Percentiles rank a stretch among this genome's conserved stretches.
Conservation (phyloP, 2,113 vertebrate species). For the Chinchilla lanigera region DNA sequence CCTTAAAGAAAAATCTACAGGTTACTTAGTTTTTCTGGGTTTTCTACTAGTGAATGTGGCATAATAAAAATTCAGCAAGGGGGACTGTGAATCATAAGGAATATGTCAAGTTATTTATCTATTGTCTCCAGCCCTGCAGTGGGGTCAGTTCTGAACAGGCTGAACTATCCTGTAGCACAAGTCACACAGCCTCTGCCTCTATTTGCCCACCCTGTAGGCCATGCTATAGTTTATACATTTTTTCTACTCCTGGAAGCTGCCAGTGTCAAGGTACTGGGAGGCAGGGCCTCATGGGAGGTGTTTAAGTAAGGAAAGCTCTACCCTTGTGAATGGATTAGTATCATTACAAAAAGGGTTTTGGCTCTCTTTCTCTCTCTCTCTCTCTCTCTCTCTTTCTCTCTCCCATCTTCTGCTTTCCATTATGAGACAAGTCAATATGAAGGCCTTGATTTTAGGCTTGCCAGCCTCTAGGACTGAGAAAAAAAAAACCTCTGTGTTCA, state of each 20-base stretch:
- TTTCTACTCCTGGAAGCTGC: neutral
- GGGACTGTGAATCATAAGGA: neutral
- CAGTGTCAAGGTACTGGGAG: no score
- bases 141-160: neutral
- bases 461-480: neutral
- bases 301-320: neutral
- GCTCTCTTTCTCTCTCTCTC: neutral
- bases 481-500: neutral
- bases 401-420: neutral
- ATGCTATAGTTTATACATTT: neutral
- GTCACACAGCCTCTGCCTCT: neutral
- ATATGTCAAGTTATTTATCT: neutral
- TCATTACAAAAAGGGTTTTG: neutral
- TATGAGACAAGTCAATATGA: neutral
- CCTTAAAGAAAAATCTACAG: neutral
- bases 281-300: neutral
- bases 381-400: neutral
- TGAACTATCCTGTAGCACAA: accelerated
- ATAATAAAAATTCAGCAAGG: neutral
- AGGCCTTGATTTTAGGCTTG: neutral
- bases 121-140: neutral
- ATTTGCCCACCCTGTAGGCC: neutral
- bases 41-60: neutral
- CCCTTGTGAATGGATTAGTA: neutral
- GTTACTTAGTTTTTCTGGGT: neutral